Conservation (phyloP, 2,113 vertebrate genomes). For the Orthonyx spaldingii region DNA sequence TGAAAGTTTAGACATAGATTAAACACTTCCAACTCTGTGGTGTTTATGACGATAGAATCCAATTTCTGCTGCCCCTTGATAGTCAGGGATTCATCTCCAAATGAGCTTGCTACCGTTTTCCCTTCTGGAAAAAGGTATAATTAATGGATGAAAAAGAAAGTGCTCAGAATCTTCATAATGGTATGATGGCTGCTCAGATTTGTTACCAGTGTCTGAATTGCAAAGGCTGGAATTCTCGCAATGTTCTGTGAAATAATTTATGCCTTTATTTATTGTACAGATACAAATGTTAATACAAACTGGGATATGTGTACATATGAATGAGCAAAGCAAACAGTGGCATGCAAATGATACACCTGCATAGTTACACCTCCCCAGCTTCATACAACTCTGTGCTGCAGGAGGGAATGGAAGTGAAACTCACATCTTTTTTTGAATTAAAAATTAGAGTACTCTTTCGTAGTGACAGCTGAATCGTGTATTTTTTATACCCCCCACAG, state of each 20-base stretch:
- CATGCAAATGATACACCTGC: background rate
- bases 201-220: background rate
- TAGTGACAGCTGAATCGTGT: background rate
- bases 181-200: background rate
- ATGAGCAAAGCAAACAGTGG: background rate
- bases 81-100: background rate
- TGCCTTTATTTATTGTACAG: background rate
- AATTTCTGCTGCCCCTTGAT: background rate
- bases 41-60: background rate
- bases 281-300: background rate
- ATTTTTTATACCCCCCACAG: background rate
- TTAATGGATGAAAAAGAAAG: background rate
- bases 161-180: background rate
- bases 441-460: background rate
- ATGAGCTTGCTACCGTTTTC: background rate
- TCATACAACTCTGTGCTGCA: background rate
- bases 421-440: background rate
- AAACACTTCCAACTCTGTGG: background rate
- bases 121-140: background rate
- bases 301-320: accelerated
- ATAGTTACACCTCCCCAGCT: background rate
- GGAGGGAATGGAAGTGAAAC: background rate
- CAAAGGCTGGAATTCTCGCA: background rate
- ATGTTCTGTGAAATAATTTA: background rate
- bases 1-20: background rate